Conservation (phyloP, 2,113 vertebrate species). For the Chroicocephalus ridibundus region DNA sequence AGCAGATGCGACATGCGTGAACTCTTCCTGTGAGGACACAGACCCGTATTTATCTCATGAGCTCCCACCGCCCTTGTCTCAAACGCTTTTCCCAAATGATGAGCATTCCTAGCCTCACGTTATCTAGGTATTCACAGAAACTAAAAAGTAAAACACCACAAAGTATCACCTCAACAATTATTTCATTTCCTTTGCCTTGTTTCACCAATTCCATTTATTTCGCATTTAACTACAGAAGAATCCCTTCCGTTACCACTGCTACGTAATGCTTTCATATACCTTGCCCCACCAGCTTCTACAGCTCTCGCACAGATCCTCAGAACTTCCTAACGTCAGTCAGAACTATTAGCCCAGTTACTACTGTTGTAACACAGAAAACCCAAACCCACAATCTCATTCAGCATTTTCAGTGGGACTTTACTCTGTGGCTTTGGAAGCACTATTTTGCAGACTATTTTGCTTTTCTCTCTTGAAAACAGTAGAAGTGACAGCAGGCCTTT, state of each 20-base stretch:
- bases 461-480: not conserved
- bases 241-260: not conserved
- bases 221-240: not conserved
- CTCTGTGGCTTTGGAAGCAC: not conserved
- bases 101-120: not conserved
- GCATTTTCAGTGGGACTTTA: not conserved
- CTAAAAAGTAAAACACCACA: not conserved
- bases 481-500: not conserved
- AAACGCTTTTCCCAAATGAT: not conserved
- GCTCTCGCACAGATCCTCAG: not conserved
- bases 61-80: not conserved
- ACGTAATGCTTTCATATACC: rapidly evolving
- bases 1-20: rapidly evolving
- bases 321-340: not conserved
- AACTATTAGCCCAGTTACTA: not conserved
- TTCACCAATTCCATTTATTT: not conserved
- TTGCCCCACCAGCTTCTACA: not conserved
- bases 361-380: not conserved
- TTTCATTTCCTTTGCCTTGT: not conserved
- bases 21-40: not conserved
- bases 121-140: not conserved
- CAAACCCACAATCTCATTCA: not conserved
- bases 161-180: not conserved
- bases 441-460: not conserved
- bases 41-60: not conserved